Evolutionary conservation across 2,888 invertebrate genomes (phyloP), one percentile per base, ranked within the genome.

Genomic region (Margaritifera margaritifera): DNA sequence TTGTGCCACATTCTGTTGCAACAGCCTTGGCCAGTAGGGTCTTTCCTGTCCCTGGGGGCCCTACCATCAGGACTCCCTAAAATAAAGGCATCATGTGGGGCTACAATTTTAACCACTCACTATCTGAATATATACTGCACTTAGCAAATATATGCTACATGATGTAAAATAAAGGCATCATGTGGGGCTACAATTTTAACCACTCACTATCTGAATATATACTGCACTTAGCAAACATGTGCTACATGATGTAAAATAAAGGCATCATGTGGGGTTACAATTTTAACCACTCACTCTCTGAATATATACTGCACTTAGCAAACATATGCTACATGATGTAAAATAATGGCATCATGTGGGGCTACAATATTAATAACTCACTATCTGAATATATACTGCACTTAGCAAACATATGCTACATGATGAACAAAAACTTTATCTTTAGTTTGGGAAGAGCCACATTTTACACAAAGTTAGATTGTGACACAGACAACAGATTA

Each of bases 31-130:
- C 91, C 68, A 91, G 83, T 78, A 91, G 80, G 4, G 92, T 92
- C 80, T 92, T 92, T 25, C 92, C 92, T 15, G 91, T 92, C 8
- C 92, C 92, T 4, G 92, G 92, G 6, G 90, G 90, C 1, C 90
- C 90, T 25, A 90, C 89, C 90, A 90, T 89, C 64, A 89, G 74
- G 19, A 90, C 89, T 53, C 90, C 90, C 89, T 90, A 74, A 20
- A 78, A 75, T 62, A 69, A 71, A 68, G 27, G 67, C 63, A 70
- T 72, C 42, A 53, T 59, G 50, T n/a, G 60, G 20, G 42, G 42
- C 42, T 42, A 42, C 42, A 42, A 42, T 42, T 42, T 60, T 60
- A 60, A 60, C 60, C 24, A 42, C 42, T 42, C 42, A 42, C 42
- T 42, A 42, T 42, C 42, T 11, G 42, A 42, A 11, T 42, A 42